Conservation (phyloP, 2,113 vertebrate genomes). For the Syrrhaptes paradoxus region DNA sequence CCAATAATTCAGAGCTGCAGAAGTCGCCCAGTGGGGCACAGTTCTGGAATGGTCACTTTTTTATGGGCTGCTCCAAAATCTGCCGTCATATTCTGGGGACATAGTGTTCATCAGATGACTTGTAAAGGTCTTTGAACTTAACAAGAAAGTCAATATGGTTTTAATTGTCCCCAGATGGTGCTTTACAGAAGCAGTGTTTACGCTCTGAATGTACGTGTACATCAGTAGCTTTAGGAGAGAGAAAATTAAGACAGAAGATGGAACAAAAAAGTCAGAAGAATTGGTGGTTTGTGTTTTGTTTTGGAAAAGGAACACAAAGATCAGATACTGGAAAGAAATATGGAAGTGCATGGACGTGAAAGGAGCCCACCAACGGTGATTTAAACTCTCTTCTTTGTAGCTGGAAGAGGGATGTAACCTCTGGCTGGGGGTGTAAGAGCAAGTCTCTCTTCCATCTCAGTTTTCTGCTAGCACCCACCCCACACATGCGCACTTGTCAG, state of each 20-base stretch:
- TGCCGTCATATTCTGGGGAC: neutral
- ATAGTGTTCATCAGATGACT: neutral
- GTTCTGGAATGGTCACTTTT: slow-evolving; percentile 33
- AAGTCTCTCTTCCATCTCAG: no score
- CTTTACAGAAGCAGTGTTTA: neutral
- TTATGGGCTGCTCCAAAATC: neutral
- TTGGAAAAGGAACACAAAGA: no score
- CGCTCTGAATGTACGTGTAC: neutral
- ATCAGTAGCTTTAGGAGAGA: neutral
- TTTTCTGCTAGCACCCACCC: no score
- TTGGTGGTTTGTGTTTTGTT: no score
- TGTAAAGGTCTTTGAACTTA: neutral
- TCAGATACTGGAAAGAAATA: no score
- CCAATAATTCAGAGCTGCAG: neutral
- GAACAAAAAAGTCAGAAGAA: no score
- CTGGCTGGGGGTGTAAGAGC: no score
- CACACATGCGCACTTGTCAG: no score
- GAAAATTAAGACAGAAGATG: neutral
- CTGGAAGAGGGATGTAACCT: no score
- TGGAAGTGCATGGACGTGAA: no score
- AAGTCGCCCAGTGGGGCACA: neutral
- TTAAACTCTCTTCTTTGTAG: no score
- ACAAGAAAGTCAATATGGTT: neutral
- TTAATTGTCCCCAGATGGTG: neutral
- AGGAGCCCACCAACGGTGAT: no score